Evolutionary conservation across 2,113 vertebrate species (phyloP).

Genomic region (Ochotona curzoniae): DNA sequence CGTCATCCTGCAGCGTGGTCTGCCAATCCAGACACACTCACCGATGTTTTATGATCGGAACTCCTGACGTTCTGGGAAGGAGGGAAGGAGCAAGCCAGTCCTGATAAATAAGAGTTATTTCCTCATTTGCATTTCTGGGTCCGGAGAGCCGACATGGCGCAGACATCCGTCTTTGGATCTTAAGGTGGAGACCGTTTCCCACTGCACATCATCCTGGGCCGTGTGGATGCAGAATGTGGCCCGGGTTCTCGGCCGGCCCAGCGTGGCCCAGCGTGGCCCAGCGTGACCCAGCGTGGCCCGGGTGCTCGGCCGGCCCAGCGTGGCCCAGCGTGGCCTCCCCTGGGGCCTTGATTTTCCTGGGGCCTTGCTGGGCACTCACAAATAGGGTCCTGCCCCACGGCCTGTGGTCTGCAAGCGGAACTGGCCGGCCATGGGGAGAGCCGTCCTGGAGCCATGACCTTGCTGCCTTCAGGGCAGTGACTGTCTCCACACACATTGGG

Average conservation of each 20-base stretch:
- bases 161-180: conserved; percentile 28
- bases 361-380: not conserved
- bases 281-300: not conserved
- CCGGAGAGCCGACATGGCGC: not conserved
- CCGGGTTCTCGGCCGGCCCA: no score
- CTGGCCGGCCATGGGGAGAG: not conserved
- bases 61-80: conserved; percentile 57
- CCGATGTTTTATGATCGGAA: conserved; percentile 13
- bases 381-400: fast-evolving
- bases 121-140: conserved; percentile 52
- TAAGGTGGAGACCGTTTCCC: conserved; percentile 17
- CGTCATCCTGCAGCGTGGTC: not conserved
- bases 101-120: conserved; percentile 46
- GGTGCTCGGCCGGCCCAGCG: no score
- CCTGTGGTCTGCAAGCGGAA: fast-evolving
- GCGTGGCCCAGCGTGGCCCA: not conserved
- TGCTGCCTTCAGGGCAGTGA: no score
- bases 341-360: fast-evolving
- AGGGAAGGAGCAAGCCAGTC: not conserved
- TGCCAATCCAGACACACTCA: conserved; percentile 41
- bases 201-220: not conserved
- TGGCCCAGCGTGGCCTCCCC: not conserved
- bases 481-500: fast-evolving
- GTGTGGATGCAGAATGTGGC: not conserved
- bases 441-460: fast-evolving